Percentiles rank a stretch among this genome's conserved stretches.
Conservation (phyloP, 2,113 vertebrate species). For the Empidonax alnorum region DNA sequence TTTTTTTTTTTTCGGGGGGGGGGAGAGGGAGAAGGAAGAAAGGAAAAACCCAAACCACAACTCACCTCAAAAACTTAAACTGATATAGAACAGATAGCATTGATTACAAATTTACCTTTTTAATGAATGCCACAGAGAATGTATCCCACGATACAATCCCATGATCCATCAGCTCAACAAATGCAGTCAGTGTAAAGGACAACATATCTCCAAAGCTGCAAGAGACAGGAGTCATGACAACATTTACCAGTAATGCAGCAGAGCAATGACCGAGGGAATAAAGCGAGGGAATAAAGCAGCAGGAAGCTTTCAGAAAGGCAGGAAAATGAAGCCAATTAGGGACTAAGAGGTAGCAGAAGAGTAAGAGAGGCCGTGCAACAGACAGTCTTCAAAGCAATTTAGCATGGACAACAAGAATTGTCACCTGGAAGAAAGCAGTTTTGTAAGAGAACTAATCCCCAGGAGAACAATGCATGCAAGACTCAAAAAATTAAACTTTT, state of each 20-base stretch:
- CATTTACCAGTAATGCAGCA: conserved; percentile 41
- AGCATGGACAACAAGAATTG: neutral
- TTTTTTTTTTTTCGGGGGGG: neutral
- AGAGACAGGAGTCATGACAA: conserved; percentile 68
- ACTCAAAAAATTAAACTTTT: neutral
- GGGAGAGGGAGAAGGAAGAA: fast-evolving
- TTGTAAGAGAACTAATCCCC: neutral
- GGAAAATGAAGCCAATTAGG: conserved; percentile 1
- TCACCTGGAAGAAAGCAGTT: neutral
- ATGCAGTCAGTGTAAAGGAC: conserved; percentile 97
- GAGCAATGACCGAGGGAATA: neutral
- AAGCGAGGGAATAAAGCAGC: neutral
- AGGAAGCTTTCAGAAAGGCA: conserved; percentile 31
- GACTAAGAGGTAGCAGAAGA: conserved; percentile 43
- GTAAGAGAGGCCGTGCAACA: conserved; percentile 8
- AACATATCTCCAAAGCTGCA: conserved; percentile 97
- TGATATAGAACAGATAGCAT: neutral
- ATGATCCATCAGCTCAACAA: conserved; percentile 99
- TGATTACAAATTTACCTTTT: conserved; percentile 86
- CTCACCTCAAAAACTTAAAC: neutral
- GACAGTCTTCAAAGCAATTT: neutral
- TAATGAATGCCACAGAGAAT: conserved; percentile 99
- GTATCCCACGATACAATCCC: conserved; percentile 99
- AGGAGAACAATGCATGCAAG: neutral
- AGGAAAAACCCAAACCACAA: neutral